Conservation (phyloP, 2,888 invertebrate species). For the Galeruca laticollis region DNA sequence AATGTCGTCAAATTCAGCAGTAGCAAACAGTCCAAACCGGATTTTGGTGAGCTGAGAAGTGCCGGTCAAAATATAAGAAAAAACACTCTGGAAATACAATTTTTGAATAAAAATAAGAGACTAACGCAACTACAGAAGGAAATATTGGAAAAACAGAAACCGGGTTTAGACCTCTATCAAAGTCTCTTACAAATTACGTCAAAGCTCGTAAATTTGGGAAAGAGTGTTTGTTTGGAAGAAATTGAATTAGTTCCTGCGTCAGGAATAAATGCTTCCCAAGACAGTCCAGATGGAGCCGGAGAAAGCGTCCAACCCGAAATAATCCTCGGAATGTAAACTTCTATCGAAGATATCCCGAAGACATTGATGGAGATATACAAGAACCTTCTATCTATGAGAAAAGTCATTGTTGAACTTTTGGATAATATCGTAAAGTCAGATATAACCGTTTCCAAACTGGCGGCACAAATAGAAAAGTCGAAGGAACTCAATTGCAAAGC, state of each 20-base stretch:
- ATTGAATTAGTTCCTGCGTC: conserved; percentile 52
- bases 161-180: conserved; percentile 61
- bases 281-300: conserved; percentile 34
- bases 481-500: conserved; percentile 56
- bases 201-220: conserved; percentile 60
- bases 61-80: conserved; percentile 47
- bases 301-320: conserved; percentile 49
- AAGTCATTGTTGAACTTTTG: conserved; percentile 57
- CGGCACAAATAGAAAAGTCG: conserved; percentile 55
- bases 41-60: conserved; percentile 37
- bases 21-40: conserved; percentile 34
- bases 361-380: conserved; percentile 59
- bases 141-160: conserved; percentile 60
- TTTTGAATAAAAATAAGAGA: conserved; percentile 61
- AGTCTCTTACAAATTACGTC: conserved; percentile 60
- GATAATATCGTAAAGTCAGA: conserved; percentile 56
- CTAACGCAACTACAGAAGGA: conserved; percentile 59
- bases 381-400: conserved; percentile 56
- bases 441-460: conserved; percentile 52
- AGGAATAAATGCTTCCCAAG: conserved; percentile 3
- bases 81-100: conserved; percentile 61
- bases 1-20: conserved; percentile 28
- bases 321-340: conserved; percentile 56
- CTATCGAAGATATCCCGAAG: conserved; percentile 60
- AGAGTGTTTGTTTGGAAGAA: conserved; percentile 57